phyloP scores from a whole-genome alignment of 2,797 vertebrate species.

The Neomorphus geoffroyi region DNA sequence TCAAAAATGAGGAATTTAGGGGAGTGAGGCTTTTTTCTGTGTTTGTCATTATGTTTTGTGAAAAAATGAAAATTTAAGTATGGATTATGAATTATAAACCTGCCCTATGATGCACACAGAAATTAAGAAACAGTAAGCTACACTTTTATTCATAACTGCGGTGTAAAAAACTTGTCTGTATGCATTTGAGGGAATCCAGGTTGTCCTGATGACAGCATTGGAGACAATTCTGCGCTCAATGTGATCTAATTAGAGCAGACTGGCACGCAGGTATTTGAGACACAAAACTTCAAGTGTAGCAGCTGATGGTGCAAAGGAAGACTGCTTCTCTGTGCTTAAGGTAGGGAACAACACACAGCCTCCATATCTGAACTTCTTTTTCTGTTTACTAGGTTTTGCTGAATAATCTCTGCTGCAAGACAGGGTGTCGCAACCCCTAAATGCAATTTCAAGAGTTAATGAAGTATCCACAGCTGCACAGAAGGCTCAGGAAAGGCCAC shows the following conservation, averaged over 20 bases:
- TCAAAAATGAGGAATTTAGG: neutral
- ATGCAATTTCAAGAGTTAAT: neutral
- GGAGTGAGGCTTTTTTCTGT: neutral
- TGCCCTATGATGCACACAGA: neutral
- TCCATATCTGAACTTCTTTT: slow-evolving; percentile 32
- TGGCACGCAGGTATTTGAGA: neutral
- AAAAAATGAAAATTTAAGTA: neutral
- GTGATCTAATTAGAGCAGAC: neutral
- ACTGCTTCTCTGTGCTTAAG: neutral
- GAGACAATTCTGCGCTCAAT: neutral
- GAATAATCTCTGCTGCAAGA: slow-evolving; percentile 64
- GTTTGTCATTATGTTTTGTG: neutral
- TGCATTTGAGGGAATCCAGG: neutral
- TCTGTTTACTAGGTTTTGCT: slow-evolving; percentile 44
- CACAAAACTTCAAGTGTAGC: neutral
- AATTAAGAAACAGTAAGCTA: neutral
- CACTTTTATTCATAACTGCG: neutral
- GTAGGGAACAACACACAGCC: neutral
- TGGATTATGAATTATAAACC: neutral
- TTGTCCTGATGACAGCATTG: neutral
- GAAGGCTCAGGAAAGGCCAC: neutral
- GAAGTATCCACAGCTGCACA: neutral
- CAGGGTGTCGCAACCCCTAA: slow-evolving; percentile 33
- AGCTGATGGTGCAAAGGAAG: neutral
- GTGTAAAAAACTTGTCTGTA: neutral